Evolutionary conservation across 2,888 invertebrate species (phyloP), one percentile per base, ranked within the genome.

Genomic region (Agrochola circellaris): DNA sequence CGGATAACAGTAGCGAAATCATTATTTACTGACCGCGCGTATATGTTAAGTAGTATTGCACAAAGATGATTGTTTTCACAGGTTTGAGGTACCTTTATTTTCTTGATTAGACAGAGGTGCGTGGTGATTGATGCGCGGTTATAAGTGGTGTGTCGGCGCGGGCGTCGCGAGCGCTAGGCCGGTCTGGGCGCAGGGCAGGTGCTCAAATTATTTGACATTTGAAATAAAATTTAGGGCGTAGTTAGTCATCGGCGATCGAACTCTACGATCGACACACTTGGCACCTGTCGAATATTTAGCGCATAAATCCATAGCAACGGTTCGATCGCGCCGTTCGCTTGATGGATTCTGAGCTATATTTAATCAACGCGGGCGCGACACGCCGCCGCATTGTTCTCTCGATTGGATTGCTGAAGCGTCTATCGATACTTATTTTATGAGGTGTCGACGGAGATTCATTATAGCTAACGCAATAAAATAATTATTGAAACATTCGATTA

Each of bases 271-370:
- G 97, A 95, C 97, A 97, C 97, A 97, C 96, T 97, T 97, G 97
- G 97, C 97, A 97, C 96, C 95, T 96, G 96, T 96, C 96, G 96
- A 97, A 97, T 96, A 97, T 96, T 96, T 95, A 93, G 94, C 95
- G 95, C 95, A 96, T 96, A 96, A 96, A 96, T 96, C 95, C 96
- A 96, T 96, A 96, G 95, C 95, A 94, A 94, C 94, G 91, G 93
- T 91, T 92, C 95, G 94, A 95, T 95, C 95, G 91, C 92, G 91
- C 91, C 92, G 93, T 90, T 91, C 94, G 93, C 94, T 93, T 96
- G 95, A 96, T 95, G 95, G 94, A 96, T 95, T 95, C 96, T 95
- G 94, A 92, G 95, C 96, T 96, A 96, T 96, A 96, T 96, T 95
- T 96, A 96, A 95, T 96, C 95, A 94, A 92, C 93, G 92, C 93